Evolutionary conservation across 2,797 vertebrate species (phyloP).

Genomic region (Melopsittacus undulatus): DNA sequence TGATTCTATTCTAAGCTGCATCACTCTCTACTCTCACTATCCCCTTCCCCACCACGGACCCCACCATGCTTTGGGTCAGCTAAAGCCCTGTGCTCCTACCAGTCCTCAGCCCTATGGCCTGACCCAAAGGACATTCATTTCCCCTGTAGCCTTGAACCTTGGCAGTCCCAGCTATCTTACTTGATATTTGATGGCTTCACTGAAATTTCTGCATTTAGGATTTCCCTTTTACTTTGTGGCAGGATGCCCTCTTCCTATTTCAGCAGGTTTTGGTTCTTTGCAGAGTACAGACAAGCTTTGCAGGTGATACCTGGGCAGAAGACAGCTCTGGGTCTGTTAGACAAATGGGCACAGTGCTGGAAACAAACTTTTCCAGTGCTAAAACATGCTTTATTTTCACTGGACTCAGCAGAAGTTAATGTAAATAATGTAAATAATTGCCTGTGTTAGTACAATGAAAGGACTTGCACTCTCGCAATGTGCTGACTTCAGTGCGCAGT

Average conservation of each 20-base stretch:
- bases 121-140: background rate
- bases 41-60: background rate
- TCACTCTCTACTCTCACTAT: background rate
- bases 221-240: background rate
- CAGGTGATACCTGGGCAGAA: accelerated
- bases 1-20: background rate
- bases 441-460: background rate
- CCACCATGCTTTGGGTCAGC: background rate
- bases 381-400: background rate
- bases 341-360: background rate
- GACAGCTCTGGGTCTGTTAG: background rate
- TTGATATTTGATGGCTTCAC: background rate
- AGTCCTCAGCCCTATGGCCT: background rate
- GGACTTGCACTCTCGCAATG: background rate
- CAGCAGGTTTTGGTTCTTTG: background rate
- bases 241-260: background rate
- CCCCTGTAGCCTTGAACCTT: background rate
- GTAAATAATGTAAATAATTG: background rate
- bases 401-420: background rate
- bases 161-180: background rate
- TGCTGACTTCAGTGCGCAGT: background rate
- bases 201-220: background rate
- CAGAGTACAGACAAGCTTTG: accelerated
- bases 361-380: background rate
- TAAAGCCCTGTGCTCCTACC: background rate